Base-by-base conservation (phyloP, 2,113 vertebrate genomes). In the Echinops telfairi region DNA sequence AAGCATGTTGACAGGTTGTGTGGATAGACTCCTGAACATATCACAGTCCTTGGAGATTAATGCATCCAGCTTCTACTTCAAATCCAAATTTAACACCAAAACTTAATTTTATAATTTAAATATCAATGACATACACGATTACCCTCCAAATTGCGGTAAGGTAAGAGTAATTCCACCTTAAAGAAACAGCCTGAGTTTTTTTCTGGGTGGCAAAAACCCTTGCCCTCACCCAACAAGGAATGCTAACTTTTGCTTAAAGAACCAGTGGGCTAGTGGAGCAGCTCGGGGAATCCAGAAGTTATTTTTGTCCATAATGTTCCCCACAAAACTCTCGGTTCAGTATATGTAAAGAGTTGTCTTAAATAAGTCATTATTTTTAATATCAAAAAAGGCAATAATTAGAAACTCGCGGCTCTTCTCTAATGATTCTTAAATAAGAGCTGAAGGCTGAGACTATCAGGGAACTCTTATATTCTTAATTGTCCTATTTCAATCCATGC, bases 21-120 rank as follows among this genome's bases (percentile, higher is more conserved):
- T 76, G 70, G 58, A 77, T 3, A 70, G 36, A 40, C 1, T 66
- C 76, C 58, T 38, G 17, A 47, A 71, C 25, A 70, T 33, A 31
- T 0, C 38, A 88, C 92, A 92, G 66, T 87, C 40, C 15, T 90
- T 0, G 76, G 36, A 73, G 31, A 95, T 20, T 71, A 88, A 87
- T 25, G n/a, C 38, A 91, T 33, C 93, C n/a, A 82, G 79, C 17
- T 75, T 82, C 62, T 78, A 86, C 1, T 71, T 36, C 43, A 90
- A 92, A 94, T 86, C 60, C 83, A 97, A 91, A 68, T 86, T 82
- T 90, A 94, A 84, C 23, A 90, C 88, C 90, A 86, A 96, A 78
- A 92, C 77, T 92, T 90, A 78, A 95, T 83, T 93, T 78, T 86
- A 90, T 81, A 86, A 83, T 96, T 62, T 77, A 93, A 80, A 70